Base-by-base conservation (phyloP, 2,113 vertebrate species). In the Heteronetta atricapilla region DNA sequence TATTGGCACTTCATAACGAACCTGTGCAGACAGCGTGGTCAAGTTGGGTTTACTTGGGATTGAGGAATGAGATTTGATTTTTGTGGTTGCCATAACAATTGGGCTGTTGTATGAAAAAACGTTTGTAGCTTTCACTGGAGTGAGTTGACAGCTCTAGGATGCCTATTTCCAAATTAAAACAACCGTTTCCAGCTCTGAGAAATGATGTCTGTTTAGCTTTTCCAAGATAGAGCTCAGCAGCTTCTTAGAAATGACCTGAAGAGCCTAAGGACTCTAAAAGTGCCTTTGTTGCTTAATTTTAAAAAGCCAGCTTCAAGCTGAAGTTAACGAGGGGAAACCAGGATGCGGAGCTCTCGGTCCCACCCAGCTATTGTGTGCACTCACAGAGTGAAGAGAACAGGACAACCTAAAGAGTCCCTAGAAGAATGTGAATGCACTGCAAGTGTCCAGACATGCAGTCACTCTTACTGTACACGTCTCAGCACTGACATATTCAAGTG, bases 21-120 rank as follows among this genome's bases (percentile, higher is more conserved):
- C 80, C 42, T 89, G 40, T 0, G 2, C 86, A 19, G 86, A 86
- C 90, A 68, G 66, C 1, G 0, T 72, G 86, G 73, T 89, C 2
- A 10, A 93, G 79, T 74, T 86, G 95, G 70, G 75, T 85, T 95
- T 96, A 59, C 89, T 97, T 94, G 95, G 82, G 95, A 93, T 78
- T 95, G 95, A 97, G 95, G 95, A 97, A 96, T 0, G 36, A 96
- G 95, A 97, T 96, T 96, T 95, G 97, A 95, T 96, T 98, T 97
- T 97, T 93, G 90, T 89, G 62, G 97, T 98, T 97, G 94, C 98
- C 92, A 96, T 98, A 97, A 96, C 97, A 96, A 94, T 97, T 84
- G 95, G 94, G 88, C 89, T 95, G 94, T 97, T 97, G 94, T 95
- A 94, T 94, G 92, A 92, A 96, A 97, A 97, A 95, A 97, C 96